Percentiles rank a stretch among this genome's conserved stretches.
phyloP scores from a whole-genome alignment of 2,888 invertebrate genomes.

The Caenorhabditis auriculariae region DNA sequence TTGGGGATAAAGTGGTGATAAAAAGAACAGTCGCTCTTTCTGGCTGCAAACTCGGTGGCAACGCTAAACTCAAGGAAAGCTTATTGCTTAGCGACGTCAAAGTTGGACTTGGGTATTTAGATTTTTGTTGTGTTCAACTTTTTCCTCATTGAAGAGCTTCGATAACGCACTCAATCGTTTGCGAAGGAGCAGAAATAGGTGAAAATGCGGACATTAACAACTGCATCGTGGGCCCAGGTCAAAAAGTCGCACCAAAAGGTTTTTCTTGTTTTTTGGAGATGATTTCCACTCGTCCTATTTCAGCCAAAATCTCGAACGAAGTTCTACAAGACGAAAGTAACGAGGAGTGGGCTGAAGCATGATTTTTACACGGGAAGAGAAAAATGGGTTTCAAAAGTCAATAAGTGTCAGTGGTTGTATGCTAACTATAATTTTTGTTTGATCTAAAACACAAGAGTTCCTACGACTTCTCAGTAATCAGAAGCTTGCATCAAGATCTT shows the following conservation, averaged over 20 bases:
- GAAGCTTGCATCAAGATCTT: not conserved
- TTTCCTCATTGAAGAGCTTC: conserved; percentile 35
- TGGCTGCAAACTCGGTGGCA: conserved; percentile 41
- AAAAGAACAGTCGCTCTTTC: conserved; percentile 27
- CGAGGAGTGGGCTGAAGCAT: conserved; percentile 25
- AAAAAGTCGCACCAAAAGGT: conserved; percentile 61
- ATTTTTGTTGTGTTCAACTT: not conserved
- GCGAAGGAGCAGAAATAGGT: conserved; percentile 42
- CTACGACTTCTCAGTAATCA: no score
- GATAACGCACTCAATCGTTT: conserved; percentile 46
- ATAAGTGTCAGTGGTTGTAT: not conserved
- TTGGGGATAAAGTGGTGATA: conserved; percentile 27
- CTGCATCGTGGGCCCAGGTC: conserved; percentile 54
- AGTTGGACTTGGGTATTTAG: conserved; percentile 45
- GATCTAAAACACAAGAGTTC: no score
- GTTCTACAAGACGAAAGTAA: conserved; percentile 26
- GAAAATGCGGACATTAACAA: conserved; percentile 47
- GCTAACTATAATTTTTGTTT: not conserved
- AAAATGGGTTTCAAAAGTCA: no score
- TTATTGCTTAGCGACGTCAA: conserved; percentile 44
- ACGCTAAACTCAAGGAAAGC: conserved; percentile 45
- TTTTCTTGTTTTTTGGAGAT: conserved; percentile 2
- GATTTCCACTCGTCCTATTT: conserved; percentile 5
- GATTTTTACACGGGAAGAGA: no score
- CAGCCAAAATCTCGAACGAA: conserved; percentile 36